Evolutionary conservation across 2,113 vertebrate species (phyloP), one percentile per base, ranked within the genome.

Genomic region (Aldabrachelys gigantea): DNA sequence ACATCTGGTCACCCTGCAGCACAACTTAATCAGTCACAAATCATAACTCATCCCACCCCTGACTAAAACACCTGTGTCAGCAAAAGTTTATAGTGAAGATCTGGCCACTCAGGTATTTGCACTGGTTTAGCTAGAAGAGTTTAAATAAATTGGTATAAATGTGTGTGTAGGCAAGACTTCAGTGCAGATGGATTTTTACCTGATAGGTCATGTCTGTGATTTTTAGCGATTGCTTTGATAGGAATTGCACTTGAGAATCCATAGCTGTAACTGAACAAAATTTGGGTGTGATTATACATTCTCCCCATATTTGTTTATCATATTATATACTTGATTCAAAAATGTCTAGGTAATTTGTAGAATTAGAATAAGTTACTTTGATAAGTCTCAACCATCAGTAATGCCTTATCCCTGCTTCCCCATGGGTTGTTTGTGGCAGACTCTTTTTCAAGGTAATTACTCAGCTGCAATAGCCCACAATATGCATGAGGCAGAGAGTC

Each of bases 381-480:
- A 22, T 41, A 62, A 62, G n/a, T 75, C n/a, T 75, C 69, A 38
- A 41, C 38, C 38, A 24, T 38, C n/a, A 75, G 3, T 89, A 35
- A 62, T 35, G 29, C 59, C 78, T 14, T 1, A 59, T 83, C 94
- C 44, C 72, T 92, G 89, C 91, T 93, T 92, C 80, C 84, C 90
- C 69, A 89, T 86, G 49, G 62, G 25, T 94, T 92, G 10, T 0
- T 85, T 94, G 72, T 92, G 91, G 2, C 93, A 93, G 49, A 8
- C 93, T 93, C 92, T 91, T 93, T 69, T 78, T 90, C 92, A 56
- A 93, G 92, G 82, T 53, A 41, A 93, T 94, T 86, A 82, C 91
- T 85, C 87, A 80, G 95, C 95, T 96, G 94, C 91, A 96, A 91
- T 89, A 86, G 56, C 89, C 91, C 89, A 86, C 53, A 92, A 87